Percentiles rank a stretch among this genome's conserved stretches.
These are phyloP conservation scores for Mnemiopsis leidyi DNA, from an alignment of 37 sponge, comb jelly and placozoan genomes.

Conservation along the genomic window DNA sequence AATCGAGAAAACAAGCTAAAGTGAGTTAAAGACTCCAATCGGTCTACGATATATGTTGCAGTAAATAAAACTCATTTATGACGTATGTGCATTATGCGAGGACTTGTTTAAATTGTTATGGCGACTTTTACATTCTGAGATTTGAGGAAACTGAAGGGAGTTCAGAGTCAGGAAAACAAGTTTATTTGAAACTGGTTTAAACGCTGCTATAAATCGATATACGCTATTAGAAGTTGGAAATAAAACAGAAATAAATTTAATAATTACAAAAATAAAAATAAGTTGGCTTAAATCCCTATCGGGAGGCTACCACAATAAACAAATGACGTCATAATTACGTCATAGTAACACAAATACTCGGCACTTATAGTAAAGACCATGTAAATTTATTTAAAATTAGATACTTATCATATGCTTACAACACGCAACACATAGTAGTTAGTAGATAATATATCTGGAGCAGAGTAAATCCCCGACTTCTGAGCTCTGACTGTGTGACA, in stretches of 20 bases:
- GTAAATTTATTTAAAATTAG: background rate
- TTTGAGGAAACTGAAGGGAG: too few relatives aligned
- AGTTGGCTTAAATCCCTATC: background rate
- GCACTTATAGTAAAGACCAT: background rate
- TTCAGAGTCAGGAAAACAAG: background rate
- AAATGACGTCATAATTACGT: background rate
- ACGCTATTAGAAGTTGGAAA: background rate
- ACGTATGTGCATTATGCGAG: too few relatives aligned
- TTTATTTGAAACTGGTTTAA: background rate
- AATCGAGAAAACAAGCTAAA: too few relatives aligned
- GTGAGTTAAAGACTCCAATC: too few relatives aligned
- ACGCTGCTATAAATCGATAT: slow-evolving; percentile 29
- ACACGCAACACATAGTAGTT: background rate
- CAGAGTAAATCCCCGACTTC: background rate
- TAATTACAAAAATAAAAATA: slow-evolving; percentile 41
- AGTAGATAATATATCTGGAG: background rate
- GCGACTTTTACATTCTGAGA: too few relatives aligned
- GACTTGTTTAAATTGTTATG: too few relatives aligned
- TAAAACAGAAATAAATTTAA: slow-evolving; percentile 42
- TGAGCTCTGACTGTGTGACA: background rate
- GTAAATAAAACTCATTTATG: too few relatives aligned
- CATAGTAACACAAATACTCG: background rate
- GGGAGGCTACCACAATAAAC: background rate
- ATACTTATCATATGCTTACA: background rate
- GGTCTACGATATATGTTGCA: too few relatives aligned